phyloP scores from a whole-genome alignment of 2,113 vertebrate species.

The Sterna hirundo region DNA sequence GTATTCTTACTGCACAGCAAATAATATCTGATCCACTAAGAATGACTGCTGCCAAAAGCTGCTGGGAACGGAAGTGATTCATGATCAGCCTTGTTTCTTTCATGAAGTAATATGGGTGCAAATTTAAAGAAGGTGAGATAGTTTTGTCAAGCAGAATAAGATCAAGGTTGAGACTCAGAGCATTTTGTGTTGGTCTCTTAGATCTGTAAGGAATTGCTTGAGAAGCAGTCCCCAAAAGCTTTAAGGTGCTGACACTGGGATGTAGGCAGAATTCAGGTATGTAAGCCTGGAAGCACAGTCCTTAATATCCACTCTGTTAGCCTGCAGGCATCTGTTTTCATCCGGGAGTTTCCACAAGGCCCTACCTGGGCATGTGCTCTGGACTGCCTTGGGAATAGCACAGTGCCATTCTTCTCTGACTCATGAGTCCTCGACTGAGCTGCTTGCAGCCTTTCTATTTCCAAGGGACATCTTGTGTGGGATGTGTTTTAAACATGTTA shows the following conservation, averaged over 20 bases:
- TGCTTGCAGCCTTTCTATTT: background rate
- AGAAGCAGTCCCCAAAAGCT: background rate
- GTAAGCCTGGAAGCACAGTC: background rate
- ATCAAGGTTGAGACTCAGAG: background rate
- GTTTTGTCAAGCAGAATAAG: background rate
- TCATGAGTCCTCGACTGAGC: background rate
- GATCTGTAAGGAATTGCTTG: background rate
- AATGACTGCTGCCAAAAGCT: background rate
- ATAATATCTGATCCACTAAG: background rate
- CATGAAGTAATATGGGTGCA: background rate
- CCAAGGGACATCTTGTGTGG: background rate
- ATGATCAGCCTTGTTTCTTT: background rate
- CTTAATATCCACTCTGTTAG: background rate
- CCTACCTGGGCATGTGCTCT: background rate
- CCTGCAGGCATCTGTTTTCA: background rate
- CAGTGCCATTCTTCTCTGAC: background rate
- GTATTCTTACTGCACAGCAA: background rate
- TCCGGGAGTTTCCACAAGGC: background rate
- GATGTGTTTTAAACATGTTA: background rate
- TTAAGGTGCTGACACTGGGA: background rate
- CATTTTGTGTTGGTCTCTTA: background rate
- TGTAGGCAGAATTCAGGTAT: background rate
- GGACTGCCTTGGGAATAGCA: background rate
- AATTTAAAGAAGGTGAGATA: background rate
- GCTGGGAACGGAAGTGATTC: background rate